Evolutionary conservation across 2,113 vertebrate genomes (phyloP).

Genomic region (Globicephala melas): DNA sequence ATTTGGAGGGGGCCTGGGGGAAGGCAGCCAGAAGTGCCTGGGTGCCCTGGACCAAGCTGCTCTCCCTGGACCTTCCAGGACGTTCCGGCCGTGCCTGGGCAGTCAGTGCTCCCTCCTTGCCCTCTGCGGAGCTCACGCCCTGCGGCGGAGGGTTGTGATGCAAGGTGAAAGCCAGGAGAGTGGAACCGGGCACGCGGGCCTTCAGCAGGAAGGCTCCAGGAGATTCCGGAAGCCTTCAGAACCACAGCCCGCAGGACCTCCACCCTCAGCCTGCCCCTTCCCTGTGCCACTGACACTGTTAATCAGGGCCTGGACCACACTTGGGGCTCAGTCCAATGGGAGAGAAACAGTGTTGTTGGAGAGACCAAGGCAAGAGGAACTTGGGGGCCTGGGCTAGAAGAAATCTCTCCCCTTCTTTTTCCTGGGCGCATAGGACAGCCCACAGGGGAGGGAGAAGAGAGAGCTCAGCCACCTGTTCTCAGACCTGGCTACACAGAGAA

Average conservation of each 20-base stretch:
- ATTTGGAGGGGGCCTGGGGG: background rate
- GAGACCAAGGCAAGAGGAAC: background rate
- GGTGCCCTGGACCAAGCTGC: background rate
- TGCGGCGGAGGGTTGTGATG: background rate
- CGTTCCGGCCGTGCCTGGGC: fast-evolving
- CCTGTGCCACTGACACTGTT: background rate
- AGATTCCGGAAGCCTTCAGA: background rate
- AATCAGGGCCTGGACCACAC: background rate
- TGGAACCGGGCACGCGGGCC: background rate
- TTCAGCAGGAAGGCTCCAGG: background rate
- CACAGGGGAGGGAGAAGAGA: background rate
- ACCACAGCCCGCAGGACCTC: background rate
- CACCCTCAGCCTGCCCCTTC: background rate
- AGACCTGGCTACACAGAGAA: background rate
- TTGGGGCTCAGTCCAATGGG: background rate
- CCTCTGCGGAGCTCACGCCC: background rate
- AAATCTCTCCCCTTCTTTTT: background rate
- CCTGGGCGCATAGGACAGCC: fast-evolving
- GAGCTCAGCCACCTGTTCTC: background rate
- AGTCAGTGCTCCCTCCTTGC: background rate
- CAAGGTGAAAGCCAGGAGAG: background rate
- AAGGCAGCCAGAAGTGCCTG: fast-evolving
- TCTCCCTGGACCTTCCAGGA: background rate
- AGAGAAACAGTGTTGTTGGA: background rate
- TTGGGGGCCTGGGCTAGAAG: background rate